Base-by-base conservation (phyloP, 2,888 invertebrate species). In the Petrolisthes cinctipes region DNA sequence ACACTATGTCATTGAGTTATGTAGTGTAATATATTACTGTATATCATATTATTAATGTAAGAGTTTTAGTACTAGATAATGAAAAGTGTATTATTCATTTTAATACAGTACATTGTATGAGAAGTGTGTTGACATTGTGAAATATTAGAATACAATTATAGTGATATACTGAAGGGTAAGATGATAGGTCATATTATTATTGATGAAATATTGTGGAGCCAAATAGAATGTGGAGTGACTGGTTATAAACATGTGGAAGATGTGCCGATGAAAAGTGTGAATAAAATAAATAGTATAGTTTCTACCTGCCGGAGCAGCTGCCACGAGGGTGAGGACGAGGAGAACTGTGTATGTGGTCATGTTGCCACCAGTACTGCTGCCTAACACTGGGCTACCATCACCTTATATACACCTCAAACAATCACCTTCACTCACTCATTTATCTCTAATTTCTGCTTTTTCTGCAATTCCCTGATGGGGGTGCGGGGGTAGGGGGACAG, bases 301-400 rank as follows among this genome's bases (percentile, higher is more conserved):
- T n/a, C 4, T 71, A 71, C 71, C 71, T 71, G 71, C 79, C n/a
- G 54, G 53, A 79, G 79, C 85, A 68, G 79, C 85, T 1, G 68
- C 85, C 85, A 79, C 71, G 53, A 85, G 79, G 78, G 68, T 23
- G 53, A 85, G 79, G n/a, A 57, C 79, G 23, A 85, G 53, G 68
- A 85, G 68, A 68, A 56, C 71, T 56, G 79, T 66, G 51, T 9
- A 61, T 0, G 53, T 79, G 51, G 85, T 85, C 79, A 79, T 85
- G 79, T 20, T 54, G 53, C 51, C 53, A 66, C 56, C 23, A 56
- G 79, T 51, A 73, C 83, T 73, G 83, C 73, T 83, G 71, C 7
- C 9, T n/a, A 5, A 54, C 53, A 5, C 9, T 20, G n/a, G 5
- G 17, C 54, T 53, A 5, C 54, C 23, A n/a, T 7, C 1, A 5